Percentiles rank a stretch among this genome's conserved stretches.
Evolutionary conservation across 2,113 vertebrate genomes (phyloP).

Genomic region (Dromaius novaehollandiae): DNA sequence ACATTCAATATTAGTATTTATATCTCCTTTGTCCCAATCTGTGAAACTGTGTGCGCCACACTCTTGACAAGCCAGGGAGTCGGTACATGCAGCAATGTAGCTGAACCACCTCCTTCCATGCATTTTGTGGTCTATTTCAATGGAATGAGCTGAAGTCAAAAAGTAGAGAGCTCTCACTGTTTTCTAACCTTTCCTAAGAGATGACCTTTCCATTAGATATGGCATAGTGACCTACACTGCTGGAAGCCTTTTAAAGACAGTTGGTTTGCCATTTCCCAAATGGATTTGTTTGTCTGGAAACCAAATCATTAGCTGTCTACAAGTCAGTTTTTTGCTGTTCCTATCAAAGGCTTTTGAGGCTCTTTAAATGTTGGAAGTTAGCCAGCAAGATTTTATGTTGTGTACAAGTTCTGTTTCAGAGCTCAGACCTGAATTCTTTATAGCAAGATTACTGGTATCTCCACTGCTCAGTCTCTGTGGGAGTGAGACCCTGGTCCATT

Average conservation of each 20-base stretch:
- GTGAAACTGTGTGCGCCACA: background rate
- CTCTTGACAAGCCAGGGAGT: background rate
- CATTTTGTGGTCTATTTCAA: background rate
- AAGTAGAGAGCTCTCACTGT: slow-evolving; percentile 23
- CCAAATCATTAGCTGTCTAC: slow-evolving; percentile 58
- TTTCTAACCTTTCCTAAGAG: slow-evolving; percentile 54
- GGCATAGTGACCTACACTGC: slow-evolving; percentile 21
- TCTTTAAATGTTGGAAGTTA: slow-evolving; percentile 40
- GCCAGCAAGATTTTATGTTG: slow-evolving; percentile 49
- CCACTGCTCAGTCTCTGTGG: background rate
- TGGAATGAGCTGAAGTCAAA: slow-evolving; percentile 22
- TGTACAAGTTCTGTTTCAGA: slow-evolving; percentile 31
- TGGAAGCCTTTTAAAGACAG: slow-evolving; percentile 54
- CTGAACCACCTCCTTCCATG: background rate
- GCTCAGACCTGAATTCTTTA: slow-evolving; percentile 49
- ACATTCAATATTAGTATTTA: background rate
- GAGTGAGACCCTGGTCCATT: background rate
- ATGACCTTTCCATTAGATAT: slow-evolving; percentile 64
- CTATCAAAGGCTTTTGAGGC: slow-evolving; percentile 48
- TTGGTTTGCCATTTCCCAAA: slow-evolving; percentile 54
- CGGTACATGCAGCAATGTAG: background rate
- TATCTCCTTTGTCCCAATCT: background rate
- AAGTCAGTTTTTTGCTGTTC: background rate
- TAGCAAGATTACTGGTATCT: slow-evolving; percentile 31
- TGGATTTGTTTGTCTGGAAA: slow-evolving; percentile 66